A percentile compares a stretch with the other conserved stretches of the same genome.
Conservation (phyloP, 2,797 vertebrate genomes). For the Peromyscus nudipes region DNA sequence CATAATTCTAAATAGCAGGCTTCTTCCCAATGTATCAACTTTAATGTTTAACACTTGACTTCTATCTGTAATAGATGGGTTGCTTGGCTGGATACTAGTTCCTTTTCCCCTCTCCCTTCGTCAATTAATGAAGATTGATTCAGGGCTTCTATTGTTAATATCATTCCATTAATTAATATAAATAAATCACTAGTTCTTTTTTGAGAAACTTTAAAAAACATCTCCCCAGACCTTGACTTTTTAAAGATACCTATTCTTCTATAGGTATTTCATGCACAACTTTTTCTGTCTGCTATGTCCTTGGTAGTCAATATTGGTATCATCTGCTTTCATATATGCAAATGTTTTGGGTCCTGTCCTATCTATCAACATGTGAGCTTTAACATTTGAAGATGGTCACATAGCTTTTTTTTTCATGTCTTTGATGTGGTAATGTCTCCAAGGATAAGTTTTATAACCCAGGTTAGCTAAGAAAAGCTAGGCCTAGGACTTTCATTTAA, state of each 20-base stretch:
- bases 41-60: not conserved
- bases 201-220: not conserved
- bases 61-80: not conserved
- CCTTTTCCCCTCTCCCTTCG: not conserved
- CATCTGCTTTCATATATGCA: not conserved
- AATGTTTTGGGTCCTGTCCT: not conserved
- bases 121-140: conserved; percentile 26
- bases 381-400: not conserved
- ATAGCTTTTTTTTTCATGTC: not conserved
- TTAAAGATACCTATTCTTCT: not conserved
- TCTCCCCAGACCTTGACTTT: not conserved
- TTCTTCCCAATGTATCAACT: not conserved
- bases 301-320: not conserved
- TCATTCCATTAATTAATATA: not conserved
- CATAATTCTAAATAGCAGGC: not conserved
- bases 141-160: not conserved
- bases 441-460: not conserved
- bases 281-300: not conserved
- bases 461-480: not conserved
- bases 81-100: not conserved
- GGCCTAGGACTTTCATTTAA: not conserved
- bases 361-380: not conserved
- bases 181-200: not conserved
- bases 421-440: not conserved
- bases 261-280: not conserved